phyloP scores from a whole-genome alignment of 2,113 vertebrate species.

The Malurus elegans region DNA sequence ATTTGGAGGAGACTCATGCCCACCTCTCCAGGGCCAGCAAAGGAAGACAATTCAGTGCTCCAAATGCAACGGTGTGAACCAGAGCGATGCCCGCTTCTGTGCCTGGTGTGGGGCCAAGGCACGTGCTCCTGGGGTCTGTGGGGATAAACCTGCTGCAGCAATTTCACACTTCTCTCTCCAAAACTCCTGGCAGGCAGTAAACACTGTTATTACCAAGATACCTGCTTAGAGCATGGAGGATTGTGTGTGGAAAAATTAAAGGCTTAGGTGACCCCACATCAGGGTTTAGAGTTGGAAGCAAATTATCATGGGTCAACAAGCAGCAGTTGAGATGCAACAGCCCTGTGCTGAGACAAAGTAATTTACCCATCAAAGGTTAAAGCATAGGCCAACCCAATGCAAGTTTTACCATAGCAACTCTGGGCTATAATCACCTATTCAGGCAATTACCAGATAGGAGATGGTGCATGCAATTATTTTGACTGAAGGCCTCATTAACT shows the following conservation, averaged over 20 bases:
- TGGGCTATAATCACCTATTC: not conserved
- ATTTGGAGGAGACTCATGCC: constrained; percentile 20
- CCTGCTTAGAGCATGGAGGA: not conserved
- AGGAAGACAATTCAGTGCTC: constrained; percentile 73
- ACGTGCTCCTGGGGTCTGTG: not conserved
- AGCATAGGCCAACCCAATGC: not conserved
- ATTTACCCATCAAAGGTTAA: not conserved
- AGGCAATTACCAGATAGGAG: not conserved
- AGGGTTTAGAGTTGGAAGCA: not conserved
- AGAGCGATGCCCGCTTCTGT: constrained; percentile 77
- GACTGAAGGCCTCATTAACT: not conserved
- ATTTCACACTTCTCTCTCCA: not conserved
- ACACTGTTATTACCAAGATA: not conserved
- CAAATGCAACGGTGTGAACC: constrained; percentile 76
- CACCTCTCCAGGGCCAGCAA: not conserved
- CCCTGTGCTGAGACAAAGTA: not conserved
- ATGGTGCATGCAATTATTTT: not conserved
- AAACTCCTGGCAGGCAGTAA: not conserved
- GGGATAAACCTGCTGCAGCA: not conserved
- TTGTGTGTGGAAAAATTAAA: not conserved
- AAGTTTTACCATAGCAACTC: not conserved
- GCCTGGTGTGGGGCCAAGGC: constrained; percentile 86
- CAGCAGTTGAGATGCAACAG: not conserved
- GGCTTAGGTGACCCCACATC: not conserved
- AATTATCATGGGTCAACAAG: not conserved